Conservation (phyloP, 2,113 vertebrate genomes). For the Mus spicilegus region DNA sequence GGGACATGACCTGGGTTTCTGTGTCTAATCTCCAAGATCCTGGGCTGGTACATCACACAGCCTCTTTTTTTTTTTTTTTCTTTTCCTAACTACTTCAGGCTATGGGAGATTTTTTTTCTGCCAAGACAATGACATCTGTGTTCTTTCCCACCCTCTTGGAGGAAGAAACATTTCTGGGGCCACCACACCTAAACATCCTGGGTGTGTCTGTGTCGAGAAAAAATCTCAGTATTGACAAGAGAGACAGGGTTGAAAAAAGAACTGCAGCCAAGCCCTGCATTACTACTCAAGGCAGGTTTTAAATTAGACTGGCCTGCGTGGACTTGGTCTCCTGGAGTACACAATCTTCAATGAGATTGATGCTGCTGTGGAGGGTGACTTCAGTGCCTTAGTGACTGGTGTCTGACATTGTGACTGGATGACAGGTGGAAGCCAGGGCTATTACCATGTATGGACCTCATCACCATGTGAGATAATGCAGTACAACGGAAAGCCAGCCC, state of each 20-base stretch:
- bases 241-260: background rate
- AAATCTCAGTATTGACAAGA: constrained; percentile 13
- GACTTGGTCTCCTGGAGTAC: background rate
- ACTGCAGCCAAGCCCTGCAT: background rate
- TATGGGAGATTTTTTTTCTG: constrained; percentile 57
- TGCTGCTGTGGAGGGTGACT: background rate
- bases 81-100: constrained; percentile 41
- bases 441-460: background rate
- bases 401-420: background rate
- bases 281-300: background rate
- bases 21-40: constrained; percentile 70
- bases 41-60: constrained; percentile 43
- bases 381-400: background rate
- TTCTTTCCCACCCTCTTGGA: constrained; percentile 67
- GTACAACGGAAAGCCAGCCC: background rate
- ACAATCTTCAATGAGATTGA: background rate
- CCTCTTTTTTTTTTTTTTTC: constrained; percentile 34
- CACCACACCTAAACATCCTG: constrained; percentile 65
- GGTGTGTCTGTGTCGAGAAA: constrained; percentile 47
- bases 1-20: constrained; percentile 67
- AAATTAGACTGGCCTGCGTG: background rate
- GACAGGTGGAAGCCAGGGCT: background rate
- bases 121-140: constrained; percentile 63
- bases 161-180: constrained; percentile 70
- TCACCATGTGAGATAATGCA: background rate